Percentiles rank a stretch among this genome's conserved stretches.
phyloP scores from a whole-genome alignment of 2,888 invertebrate species.

The Sphaerophoria rueppellii region DNA sequence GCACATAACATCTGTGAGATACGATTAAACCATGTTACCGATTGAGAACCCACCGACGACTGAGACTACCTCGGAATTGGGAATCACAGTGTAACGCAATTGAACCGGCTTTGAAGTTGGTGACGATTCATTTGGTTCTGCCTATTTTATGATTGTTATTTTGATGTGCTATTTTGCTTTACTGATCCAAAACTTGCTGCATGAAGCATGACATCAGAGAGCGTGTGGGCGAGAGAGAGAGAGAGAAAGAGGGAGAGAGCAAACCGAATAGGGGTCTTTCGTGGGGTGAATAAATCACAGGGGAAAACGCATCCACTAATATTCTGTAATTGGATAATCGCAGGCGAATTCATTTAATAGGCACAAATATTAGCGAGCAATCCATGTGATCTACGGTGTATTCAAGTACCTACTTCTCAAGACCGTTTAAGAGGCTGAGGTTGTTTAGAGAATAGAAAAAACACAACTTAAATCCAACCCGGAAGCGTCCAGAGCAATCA shows the following conservation, averaged over 20 bases:
- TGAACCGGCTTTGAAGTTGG: slow-evolving; percentile 44
- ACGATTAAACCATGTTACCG: slow-evolving; percentile 50
- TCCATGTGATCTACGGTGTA: slow-evolving; percentile 27
- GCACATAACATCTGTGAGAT: slow-evolving; percentile 16
- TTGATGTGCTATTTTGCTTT: not conserved
- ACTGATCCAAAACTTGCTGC: slow-evolving; percentile 3
- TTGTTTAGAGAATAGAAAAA: slow-evolving; percentile 10
- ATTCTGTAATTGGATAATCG: slow-evolving; percentile 68
- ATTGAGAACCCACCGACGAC: slow-evolving; percentile 51
- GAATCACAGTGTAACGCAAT: slow-evolving; percentile 1
- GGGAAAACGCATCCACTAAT: slow-evolving; percentile 35
- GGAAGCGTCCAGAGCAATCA: slow-evolving; percentile 37
- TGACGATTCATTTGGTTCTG: slow-evolving; percentile 25
- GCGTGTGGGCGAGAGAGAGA: not conserved
- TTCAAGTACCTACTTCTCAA: slow-evolving; percentile 21
- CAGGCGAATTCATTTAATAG: slow-evolving; percentile 60
- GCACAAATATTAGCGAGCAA: slow-evolving; percentile 28
- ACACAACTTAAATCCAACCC: slow-evolving; percentile 31
- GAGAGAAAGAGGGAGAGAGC: not conserved
- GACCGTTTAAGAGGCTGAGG: slow-evolving; percentile 15
- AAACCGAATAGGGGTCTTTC: not conserved
- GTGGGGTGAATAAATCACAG: slow-evolving; percentile 42
- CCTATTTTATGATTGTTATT: not conserved
- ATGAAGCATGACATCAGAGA: not conserved
- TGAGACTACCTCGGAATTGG: not conserved